phyloP scores from a whole-genome alignment of 2,888 invertebrate genomes.

The Noctuana brunneofusca region DNA sequence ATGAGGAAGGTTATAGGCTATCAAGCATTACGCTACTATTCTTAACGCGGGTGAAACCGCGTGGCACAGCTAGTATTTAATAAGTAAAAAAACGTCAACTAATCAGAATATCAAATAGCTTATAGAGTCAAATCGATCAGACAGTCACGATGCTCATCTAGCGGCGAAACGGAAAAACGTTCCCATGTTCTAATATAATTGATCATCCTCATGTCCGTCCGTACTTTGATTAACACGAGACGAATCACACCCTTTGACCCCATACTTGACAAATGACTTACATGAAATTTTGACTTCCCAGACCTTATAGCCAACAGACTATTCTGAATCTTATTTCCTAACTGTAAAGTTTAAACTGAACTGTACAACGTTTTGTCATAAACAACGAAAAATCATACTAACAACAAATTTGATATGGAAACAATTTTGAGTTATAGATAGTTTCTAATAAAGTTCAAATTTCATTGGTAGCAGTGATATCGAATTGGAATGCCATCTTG shows the following conservation, averaged over 20 bases:
- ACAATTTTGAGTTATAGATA: conserved; percentile 7
- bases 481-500: conserved; percentile 27
- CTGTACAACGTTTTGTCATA: conserved; percentile 16
- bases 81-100: not conserved
- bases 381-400: conserved; percentile 19
- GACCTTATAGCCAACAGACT: not conserved
- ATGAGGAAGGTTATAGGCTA: too few relatives aligned
- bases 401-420: not conserved
- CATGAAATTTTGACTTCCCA: conserved; percentile 46
- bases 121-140: conserved; percentile 10
- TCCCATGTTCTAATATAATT: conserved; percentile 49
- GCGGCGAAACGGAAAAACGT: conserved; percentile 19
- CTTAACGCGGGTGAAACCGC: too few relatives aligned
- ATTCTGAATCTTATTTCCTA: conserved; percentile 2
- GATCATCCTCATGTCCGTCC: conserved; percentile 61
- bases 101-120: not conserved
- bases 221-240: conserved; percentile 66
- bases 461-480: conserved; percentile 6
- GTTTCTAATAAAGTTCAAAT: conserved; percentile 9
- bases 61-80: too few relatives aligned
- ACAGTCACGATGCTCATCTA: conserved; percentile 20
- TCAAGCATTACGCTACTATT: too few relatives aligned
- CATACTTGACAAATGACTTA: conserved; percentile 68
- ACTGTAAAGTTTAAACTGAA: not conserved
- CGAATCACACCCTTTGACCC: conserved; percentile 68